Conservation (phyloP, 2,888 invertebrate genomes). For the Philopedon plagiatum region DNA sequence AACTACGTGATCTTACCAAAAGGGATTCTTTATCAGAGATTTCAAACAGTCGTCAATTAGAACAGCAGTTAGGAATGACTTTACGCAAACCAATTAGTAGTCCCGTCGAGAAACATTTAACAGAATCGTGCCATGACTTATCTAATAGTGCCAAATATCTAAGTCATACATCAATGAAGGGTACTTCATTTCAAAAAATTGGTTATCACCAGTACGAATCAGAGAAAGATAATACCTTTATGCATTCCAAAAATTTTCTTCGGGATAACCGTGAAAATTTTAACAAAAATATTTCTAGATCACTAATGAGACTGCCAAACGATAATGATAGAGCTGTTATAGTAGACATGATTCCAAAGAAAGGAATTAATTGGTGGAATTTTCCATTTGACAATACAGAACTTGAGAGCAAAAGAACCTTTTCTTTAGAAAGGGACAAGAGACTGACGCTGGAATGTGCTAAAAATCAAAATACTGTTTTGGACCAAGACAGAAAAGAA, state of each 20-base stretch:
- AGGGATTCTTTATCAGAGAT: background rate
- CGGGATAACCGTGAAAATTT: background rate
- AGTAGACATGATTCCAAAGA: conserved; percentile 65
- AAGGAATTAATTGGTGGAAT: conserved; percentile 42
- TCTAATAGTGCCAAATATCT: conserved; percentile 62
- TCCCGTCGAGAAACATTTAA: conserved; percentile 64
- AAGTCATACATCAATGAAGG: conserved; percentile 29
- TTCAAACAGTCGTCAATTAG: background rate
- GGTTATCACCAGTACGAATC: background rate
- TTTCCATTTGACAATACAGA: background rate
- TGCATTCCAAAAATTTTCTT: background rate
- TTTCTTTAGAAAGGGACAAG: background rate
- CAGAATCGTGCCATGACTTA: conserved; percentile 65
- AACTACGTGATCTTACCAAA: background rate
- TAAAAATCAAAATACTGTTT: background rate
- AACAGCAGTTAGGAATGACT: background rate
- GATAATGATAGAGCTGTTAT: conserved; percentile 61
- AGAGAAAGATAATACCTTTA: background rate
- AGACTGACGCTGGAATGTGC: background rate
- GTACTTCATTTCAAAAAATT: background rate
- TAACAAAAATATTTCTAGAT: background rate
- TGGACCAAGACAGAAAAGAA: conserved; percentile 14
- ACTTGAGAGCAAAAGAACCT: background rate
- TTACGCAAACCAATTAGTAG: conserved; percentile 48
- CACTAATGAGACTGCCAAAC: background rate